Percentiles rank a stretch among this genome's conserved stretches.
Evolutionary conservation across 1,140 invertebrate species (phyloP).

Genomic region (Pantala flavescens): DNA sequence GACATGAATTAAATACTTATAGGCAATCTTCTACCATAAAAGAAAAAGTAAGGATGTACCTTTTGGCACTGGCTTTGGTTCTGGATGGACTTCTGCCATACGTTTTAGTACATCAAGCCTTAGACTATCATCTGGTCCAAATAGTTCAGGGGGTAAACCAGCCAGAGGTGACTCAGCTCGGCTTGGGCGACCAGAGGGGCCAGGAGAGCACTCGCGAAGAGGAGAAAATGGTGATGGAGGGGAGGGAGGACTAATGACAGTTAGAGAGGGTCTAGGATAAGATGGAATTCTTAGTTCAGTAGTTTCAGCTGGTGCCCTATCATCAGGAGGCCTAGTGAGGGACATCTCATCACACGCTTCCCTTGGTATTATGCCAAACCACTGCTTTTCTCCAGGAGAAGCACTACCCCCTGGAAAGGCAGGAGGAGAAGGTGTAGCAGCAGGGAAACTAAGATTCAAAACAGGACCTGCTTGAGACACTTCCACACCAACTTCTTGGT

Average conservation of each 20-base stretch:
- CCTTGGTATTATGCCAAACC: constrained; percentile 52
- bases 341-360: constrained; percentile 48
- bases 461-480: background rate
- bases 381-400: constrained; percentile 31
- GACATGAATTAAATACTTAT: no score
- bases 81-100: constrained; percentile 22
- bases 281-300: constrained; percentile 49
- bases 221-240: constrained; percentile 16
- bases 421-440: background rate
- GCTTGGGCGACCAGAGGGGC: constrained; percentile 18
- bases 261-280: constrained; percentile 53
- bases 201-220: constrained; percentile 19
- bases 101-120: background rate
- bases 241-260: constrained; percentile 32
- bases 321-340: constrained; percentile 25
- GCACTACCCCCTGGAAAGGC: background rate
- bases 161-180: constrained; percentile 39
- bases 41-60: no score
- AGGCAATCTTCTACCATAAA: no score
- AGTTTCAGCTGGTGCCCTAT: constrained; percentile 30
- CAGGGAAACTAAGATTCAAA: constrained; percentile 33
- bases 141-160: background rate
- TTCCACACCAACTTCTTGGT: background rate
- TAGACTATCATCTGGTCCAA: background rate
- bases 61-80: constrained; percentile 53